Conservation (phyloP, 2,113 vertebrate genomes). For the Sturnira hondurensis region DNA sequence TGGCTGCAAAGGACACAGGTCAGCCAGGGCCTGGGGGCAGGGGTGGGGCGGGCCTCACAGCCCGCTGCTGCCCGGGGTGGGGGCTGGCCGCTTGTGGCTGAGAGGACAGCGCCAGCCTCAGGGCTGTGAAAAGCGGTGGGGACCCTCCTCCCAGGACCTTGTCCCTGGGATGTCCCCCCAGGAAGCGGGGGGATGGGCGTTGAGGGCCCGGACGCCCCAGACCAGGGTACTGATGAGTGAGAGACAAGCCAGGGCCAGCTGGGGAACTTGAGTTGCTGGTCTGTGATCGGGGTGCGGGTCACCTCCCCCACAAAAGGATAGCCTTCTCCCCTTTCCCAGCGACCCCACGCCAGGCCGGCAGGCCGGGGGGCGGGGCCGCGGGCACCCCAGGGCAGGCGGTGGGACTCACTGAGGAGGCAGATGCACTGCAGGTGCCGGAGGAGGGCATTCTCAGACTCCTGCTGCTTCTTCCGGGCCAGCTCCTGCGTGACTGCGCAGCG, state of each 20-base stretch:
- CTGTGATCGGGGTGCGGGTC: not conserved
- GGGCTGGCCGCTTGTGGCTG: accelerated
- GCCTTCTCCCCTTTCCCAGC: not conserved
- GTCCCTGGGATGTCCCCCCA: not conserved
- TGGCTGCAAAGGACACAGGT: slow-evolving; percentile 70
- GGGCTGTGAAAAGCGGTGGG: not conserved
- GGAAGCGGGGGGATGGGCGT: not conserved
- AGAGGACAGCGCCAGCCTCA: accelerated
- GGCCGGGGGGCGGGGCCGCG: accelerated
- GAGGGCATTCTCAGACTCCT: slow-evolving; percentile 88
- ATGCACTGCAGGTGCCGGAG: slow-evolving; percentile 93
- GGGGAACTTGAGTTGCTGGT: not conserved
- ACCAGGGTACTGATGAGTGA: not conserved
- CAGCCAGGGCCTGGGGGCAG: not conserved
- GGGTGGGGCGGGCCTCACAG: not conserved
- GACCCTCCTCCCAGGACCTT: not conserved
- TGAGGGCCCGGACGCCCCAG: not conserved
- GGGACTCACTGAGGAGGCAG: slow-evolving; percentile 87
- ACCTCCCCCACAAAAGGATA: accelerated
- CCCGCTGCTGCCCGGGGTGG: accelerated
- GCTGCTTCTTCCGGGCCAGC: slow-evolving; percentile 91
- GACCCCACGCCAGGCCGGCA: not conserved
- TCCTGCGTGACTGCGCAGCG: slow-evolving; percentile 96
- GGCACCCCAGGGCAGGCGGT: not conserved
- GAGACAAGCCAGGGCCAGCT: not conserved